Evolutionary conservation across 2,888 invertebrate species (phyloP), one percentile per base, ranked within the genome.

Genomic region (Biston stratarius): DNA sequence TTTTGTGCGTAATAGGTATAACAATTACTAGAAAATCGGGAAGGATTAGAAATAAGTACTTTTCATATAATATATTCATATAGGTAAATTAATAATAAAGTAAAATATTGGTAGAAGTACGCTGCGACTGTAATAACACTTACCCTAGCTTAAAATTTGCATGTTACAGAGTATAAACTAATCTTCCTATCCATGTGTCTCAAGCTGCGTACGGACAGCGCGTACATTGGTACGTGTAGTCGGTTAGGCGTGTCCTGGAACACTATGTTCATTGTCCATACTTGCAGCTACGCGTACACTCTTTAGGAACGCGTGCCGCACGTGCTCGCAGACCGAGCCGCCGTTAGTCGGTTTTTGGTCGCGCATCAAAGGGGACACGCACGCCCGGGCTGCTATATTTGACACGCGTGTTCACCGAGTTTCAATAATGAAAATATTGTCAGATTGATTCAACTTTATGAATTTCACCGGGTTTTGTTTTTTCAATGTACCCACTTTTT

Each of bases 311-410:
- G 69, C 75, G 67, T 67, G 45, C 70, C 70, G 67, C 65, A 69
- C 73, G 69, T 73, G 72, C 64, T 67, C 61, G 67, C 66, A 61
- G 66, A 66, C 69, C 73, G 71, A 70, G 65, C 65, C 71, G 55
- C 70, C 65, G 67, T 71, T 74, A 65, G 69, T 74, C 73, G n/a
- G 73, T 74, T 70, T 75, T 74, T 70, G 69, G 73, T 71, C 73
- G 73, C 74, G 73, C 73, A 72, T 71, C 73, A 72, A 77, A 74
- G 71, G 48, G 66, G 64, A 77, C 71, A 71, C 73, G 49, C 74
- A 15, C 61, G 66, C 11, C 66, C 62, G 62, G 68, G n/a, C 68
- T 64, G 64, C 63, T 74, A 62, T 74, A 74, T 77, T 75, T 74
- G 73, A 48, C 63, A 63, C 60, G 65, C 63, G 63, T 69, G 66